phyloP scores from a whole-genome alignment of 2,113 vertebrate genomes.

The Pseudorasbora parva region DNA sequence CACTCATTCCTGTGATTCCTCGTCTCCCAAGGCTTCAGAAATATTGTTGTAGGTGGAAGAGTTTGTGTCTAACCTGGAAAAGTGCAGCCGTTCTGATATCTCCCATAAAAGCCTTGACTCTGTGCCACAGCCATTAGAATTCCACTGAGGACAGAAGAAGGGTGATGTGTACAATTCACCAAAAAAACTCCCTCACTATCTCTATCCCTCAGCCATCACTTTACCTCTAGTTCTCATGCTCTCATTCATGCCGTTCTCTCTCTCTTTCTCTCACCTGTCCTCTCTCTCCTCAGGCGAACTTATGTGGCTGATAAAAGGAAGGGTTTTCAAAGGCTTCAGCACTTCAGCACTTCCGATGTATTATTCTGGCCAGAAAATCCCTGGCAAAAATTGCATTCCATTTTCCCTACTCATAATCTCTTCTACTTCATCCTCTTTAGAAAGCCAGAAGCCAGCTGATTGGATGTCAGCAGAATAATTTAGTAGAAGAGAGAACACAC shows the following conservation, averaged over 20 bases:
- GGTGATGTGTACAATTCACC: constrained; percentile 39
- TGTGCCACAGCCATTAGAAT: constrained; percentile 44
- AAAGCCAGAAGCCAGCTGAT: constrained; percentile 46
- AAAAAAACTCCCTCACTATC: constrained; percentile 30
- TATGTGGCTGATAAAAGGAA: constrained; percentile 52
- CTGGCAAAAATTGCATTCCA: constrained; percentile 44
- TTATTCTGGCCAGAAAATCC: constrained; percentile 52
- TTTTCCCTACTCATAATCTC: constrained; percentile 54
- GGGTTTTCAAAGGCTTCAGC: constrained; percentile 53
- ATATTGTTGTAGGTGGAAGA: constrained; percentile 3
- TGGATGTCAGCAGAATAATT: constrained; percentile 56
- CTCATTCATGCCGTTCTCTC: constrained; percentile 31
- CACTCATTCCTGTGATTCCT: neutral
- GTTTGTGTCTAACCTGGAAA: constrained; percentile 40
- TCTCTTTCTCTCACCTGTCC: constrained; percentile 40
- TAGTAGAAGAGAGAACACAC: constrained; percentile 5
- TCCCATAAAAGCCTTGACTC: constrained; percentile 13
- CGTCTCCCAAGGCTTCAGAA: constrained; percentile 15
- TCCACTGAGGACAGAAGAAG: constrained; percentile 37
- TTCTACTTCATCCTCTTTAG: constrained; percentile 41
- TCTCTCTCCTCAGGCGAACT: constrained; percentile 42
- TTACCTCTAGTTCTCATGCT: neutral
- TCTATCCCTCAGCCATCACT: constrained; percentile 33
- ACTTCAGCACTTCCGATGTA: constrained; percentile 47
- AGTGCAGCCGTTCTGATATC: constrained; percentile 43